phyloP scores from a whole-genome alignment of 2,113 vertebrate genomes.

The Spea bombifrons region DNA sequence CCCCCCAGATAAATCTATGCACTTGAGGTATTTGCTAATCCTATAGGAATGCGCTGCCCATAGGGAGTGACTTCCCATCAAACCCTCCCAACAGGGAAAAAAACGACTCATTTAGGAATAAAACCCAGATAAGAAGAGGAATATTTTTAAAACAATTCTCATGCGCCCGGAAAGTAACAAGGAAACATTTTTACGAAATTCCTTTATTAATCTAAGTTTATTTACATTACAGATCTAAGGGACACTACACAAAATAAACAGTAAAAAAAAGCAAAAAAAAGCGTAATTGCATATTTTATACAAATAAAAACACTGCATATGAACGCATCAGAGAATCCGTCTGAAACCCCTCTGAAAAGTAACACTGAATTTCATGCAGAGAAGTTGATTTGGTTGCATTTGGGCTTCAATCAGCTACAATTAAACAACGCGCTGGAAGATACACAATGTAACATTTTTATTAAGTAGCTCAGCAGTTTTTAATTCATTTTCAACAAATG shows the following conservation, averaged over 20 bases:
- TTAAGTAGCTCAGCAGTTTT: too few relatives aligned
- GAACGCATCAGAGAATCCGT: background rate
- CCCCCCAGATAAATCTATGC: background rate
- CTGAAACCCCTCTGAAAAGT: too few relatives aligned
- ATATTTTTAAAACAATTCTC: too few relatives aligned
- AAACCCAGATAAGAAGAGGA: background rate
- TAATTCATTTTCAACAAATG: too few relatives aligned
- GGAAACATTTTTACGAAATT: background rate
- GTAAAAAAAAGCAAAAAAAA: conserved; percentile 10
- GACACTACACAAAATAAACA: background rate
- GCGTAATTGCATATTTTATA: conserved; percentile 30
- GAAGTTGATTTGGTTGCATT: too few relatives aligned
- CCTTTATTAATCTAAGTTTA: background rate
- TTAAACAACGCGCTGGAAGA: too few relatives aligned
- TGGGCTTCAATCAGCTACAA: too few relatives aligned
- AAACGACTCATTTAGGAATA: background rate
- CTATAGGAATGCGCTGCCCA: conserved; percentile 14
- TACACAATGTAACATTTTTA: too few relatives aligned
- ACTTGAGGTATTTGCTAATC: conserved; percentile 1
- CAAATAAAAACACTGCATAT: conserved; percentile 38
- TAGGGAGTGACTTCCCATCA: conserved; percentile 2
- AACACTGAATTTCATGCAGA: too few relatives aligned
- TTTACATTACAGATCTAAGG: background rate
- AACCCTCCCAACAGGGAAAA: background rate
- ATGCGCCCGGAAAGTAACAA: background rate